Conservation (phyloP, 2,797 vertebrate genomes). For the Enteromius mattozi region DNA sequence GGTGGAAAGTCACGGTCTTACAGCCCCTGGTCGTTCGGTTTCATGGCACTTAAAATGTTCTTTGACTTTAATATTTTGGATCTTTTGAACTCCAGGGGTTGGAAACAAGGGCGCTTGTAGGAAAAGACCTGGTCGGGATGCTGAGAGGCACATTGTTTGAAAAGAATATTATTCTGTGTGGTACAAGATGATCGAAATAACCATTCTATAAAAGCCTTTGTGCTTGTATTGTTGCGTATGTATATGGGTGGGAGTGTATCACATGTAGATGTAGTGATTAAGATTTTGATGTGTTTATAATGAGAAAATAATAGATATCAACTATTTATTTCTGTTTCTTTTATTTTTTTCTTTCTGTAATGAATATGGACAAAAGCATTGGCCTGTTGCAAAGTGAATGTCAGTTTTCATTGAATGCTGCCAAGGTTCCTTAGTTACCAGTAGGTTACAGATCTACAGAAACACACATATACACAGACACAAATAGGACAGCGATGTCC, state of each 20-base stretch:
- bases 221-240: conserved; percentile 68
- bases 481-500: conserved; percentile 85
- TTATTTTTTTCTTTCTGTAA: conserved; percentile 58
- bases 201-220: conserved; percentile 65
- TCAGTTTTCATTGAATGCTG: conserved; percentile 69
- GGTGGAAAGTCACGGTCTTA: conserved; percentile 34
- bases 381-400: conserved; percentile 73
- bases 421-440: conserved; percentile 68
- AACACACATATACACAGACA: conserved; percentile 68
- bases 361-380: conserved; percentile 69
- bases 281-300: conserved; percentile 72
- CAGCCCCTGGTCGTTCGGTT: conserved; percentile 58
- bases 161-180: conserved; percentile 47
- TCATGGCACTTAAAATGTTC: conserved; percentile 52
- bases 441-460: conserved; percentile 70
- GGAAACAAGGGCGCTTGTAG: conserved; percentile 37
- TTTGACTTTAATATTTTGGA: conserved; percentile 33
- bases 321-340: conserved; percentile 67
- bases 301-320: conserved; percentile 64
- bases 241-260: conserved; percentile 68
- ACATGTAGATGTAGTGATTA: conserved; percentile 74
- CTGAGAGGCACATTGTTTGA: conserved; percentile 57
- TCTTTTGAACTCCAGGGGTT: conserved; percentile 48
- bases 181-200: conserved; percentile 58
- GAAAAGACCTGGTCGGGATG: conserved; percentile 53